A percentile compares a stretch with the other conserved stretches of the same genome.
These are phyloP conservation scores for Nycteola revayana DNA, from an alignment of 2,888 invertebrate genomes.

Conservation along the genomic window DNA sequence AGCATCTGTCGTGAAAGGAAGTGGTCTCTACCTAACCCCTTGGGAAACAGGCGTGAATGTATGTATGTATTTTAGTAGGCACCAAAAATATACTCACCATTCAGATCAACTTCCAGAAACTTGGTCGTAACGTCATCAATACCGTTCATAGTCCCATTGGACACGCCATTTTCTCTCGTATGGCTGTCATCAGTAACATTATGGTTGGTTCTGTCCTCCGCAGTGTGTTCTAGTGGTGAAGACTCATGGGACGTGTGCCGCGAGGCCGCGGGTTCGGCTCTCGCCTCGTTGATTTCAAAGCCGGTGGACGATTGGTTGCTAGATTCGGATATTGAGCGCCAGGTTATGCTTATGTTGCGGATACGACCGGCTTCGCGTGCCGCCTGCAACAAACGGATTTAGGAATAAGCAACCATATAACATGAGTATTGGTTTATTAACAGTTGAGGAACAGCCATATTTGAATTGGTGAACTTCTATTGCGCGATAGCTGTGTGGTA, in stretches of 20 bases:
- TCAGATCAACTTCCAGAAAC: conserved; percentile 70
- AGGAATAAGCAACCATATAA: no score
- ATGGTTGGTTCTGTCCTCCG: conserved; percentile 45
- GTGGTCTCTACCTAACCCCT: no score
- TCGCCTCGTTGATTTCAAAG: conserved; percentile 52
- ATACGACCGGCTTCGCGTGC: conserved; percentile 56
- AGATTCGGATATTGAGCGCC: conserved; percentile 75
- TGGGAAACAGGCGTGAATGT: no score
- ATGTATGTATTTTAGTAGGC: no score
- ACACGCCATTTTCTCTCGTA: conserved; percentile 21
- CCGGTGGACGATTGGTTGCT: conserved; percentile 72
- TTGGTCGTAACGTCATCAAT: conserved; percentile 55
- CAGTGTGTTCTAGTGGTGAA: conserved; percentile 42
- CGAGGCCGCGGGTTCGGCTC: conserved; percentile 34
- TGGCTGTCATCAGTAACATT: conserved; percentile 35
- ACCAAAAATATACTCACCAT: conserved; percentile 52
- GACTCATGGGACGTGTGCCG: conserved; percentile 38
- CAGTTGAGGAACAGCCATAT: no score
- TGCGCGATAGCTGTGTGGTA: no score
- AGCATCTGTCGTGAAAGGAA: no score
- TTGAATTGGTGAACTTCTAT: no score
- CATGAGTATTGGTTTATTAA: no score
- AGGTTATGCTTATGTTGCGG: conserved; percentile 73
- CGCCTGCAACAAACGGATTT: conserved; percentile 36
- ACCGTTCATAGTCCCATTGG: conserved; percentile 47